Percentiles rank a stretch among this genome's conserved stretches.
Conservation (phyloP, 2,113 vertebrate genomes). For the Pygoscelis adeliae region DNA sequence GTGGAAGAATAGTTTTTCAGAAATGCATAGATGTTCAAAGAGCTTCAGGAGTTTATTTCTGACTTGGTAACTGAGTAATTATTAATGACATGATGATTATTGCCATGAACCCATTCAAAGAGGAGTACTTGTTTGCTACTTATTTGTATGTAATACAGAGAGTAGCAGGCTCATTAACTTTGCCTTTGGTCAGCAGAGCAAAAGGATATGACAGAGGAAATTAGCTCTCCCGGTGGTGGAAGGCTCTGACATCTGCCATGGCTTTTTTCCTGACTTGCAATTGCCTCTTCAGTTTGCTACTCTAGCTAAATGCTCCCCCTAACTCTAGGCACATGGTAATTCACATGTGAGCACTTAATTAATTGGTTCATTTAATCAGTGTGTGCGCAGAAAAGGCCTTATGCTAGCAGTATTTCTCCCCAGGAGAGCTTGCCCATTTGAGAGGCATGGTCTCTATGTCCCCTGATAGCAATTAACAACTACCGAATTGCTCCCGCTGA, state of each 20-base stretch:
- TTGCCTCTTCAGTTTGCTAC: neutral
- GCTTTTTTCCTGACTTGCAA: neutral
- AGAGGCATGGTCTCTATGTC: conserved; percentile 36
- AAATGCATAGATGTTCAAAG: neutral
- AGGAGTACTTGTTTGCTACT: neutral
- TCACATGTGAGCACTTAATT: conserved; percentile 59
- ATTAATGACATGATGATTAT: neutral
- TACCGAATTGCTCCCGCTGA: conserved; percentile 20
- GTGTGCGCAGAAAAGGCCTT: conserved; percentile 34
- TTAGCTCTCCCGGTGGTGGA: neutral
- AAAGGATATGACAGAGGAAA: conserved; percentile 2
- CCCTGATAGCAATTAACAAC: conserved; percentile 49
- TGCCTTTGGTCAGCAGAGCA: conserved; percentile 2
- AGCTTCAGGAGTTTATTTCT: neutral
- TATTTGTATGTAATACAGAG: conserved; percentile 12
- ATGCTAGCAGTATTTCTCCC: conserved; percentile 43
- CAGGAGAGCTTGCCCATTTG: conserved; percentile 43
- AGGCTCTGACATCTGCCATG: conserved; percentile 24
- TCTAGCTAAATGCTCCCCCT: conserved; percentile 14
- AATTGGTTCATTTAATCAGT: conserved; percentile 60
- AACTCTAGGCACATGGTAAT: conserved; percentile 21
- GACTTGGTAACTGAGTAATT: neutral
- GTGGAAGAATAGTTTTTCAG: neutral
- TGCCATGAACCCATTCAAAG: neutral
- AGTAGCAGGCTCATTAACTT: conserved; percentile 16